Percentiles rank a stretch among this genome's conserved stretches.
Evolutionary conservation across 2,888 invertebrate genomes (phyloP).

Genomic region (Pheosia tremula): DNA sequence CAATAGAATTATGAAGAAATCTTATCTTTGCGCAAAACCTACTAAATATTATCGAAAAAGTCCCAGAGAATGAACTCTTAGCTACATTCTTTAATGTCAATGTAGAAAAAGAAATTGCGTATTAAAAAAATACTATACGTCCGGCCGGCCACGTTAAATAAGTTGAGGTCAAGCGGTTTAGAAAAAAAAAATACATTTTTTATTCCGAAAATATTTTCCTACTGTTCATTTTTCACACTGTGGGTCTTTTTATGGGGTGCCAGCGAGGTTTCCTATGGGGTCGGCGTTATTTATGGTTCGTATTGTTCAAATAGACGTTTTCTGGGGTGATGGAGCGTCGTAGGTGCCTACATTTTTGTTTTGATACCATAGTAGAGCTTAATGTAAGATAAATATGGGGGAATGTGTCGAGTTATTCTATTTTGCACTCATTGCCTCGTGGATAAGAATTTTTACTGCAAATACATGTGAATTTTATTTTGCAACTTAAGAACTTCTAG

Average conservation of each 20-base stretch:
- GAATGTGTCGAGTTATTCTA: neutral
- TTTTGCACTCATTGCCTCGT: neutral
- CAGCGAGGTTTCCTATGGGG: slow-evolving; percentile 41
- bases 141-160: neutral
- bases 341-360: slow-evolving; percentile 21
- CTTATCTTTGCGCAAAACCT: too few relatives aligned
- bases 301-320: slow-evolving; percentile 52
- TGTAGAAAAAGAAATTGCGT: slow-evolving; percentile 26
- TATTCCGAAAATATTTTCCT: neutral
- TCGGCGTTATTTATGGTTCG: slow-evolving; percentile 55
- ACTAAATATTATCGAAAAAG: too few relatives aligned
- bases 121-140: slow-evolving; percentile 25
- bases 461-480: neutral
- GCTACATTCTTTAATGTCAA: slow-evolving; percentile 27
- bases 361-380: slow-evolving; percentile 21
- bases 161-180: slow-evolving; percentile 36
- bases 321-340: slow-evolving; percentile 28
- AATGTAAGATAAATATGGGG: slow-evolving; percentile 23
- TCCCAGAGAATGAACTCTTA: slow-evolving; percentile 8
- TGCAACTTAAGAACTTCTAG: too few relatives aligned
- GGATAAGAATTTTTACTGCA: neutral
- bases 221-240: slow-evolving; percentile 17
- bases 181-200: slow-evolving; percentile 17
- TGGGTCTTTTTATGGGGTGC: slow-evolving; percentile 21
- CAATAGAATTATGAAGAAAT: too few relatives aligned